Percentiles rank a stretch among this genome's conserved stretches.
Evolutionary conservation across 2,888 invertebrate genomes (phyloP).

Genomic region (Xestia ashworthii): DNA sequence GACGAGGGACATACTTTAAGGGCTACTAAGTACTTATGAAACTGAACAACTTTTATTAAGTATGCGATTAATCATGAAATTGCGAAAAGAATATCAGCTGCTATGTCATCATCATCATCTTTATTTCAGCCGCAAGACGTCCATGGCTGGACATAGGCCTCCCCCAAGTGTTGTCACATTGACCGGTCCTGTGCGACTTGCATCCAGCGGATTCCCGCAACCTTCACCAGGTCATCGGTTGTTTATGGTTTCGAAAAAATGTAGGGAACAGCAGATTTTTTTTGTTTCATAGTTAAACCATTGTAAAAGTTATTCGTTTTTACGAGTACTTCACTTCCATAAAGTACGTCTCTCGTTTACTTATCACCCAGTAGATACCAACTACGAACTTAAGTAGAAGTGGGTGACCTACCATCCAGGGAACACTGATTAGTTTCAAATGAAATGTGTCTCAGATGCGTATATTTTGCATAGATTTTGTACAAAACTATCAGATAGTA

Average conservation of each 20-base stretch:
- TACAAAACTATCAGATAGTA: constrained; percentile 42
- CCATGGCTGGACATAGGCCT: no score
- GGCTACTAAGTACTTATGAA: not conserved
- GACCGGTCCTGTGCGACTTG: no score
- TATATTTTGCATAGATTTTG: constrained; percentile 41
- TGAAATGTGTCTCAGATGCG: constrained; percentile 25
- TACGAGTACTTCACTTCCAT: not conserved
- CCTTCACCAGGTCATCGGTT: no score
- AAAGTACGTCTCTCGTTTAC: not conserved
- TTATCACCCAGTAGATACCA: constrained; percentile 2
- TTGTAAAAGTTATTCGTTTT: not conserved
- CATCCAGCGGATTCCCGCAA: no score
- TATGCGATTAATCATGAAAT: not conserved
- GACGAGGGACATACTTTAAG: not conserved
- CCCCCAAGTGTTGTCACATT: no score
- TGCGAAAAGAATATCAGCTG: not conserved
- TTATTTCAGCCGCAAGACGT: no score
- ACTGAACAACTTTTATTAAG: not conserved
- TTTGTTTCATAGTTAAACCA: not conserved
- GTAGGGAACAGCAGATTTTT: not conserved
- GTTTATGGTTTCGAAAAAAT: not conserved
- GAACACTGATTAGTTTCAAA: constrained; percentile 41
- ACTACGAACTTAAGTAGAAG: constrained; percentile 47
- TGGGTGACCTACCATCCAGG: constrained; percentile 38
- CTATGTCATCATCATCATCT: no score